phyloP scores from a whole-genome alignment of 1,140 invertebrate species.

The Drosophila subpulchrella region DNA sequence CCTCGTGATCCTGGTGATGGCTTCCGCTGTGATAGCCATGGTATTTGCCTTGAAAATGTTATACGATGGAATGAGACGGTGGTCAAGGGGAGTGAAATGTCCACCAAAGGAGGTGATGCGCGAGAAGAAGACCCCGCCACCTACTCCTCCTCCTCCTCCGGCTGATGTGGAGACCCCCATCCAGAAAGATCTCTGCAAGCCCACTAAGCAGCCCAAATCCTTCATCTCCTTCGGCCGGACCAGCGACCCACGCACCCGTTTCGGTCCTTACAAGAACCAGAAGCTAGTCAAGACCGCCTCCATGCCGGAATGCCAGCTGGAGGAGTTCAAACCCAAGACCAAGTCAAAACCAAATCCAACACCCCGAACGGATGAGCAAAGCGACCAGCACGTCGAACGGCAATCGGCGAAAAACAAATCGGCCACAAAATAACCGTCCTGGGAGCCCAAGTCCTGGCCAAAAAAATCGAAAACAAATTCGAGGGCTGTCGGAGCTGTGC shows the following conservation, averaged over 20 bases:
- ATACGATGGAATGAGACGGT: not conserved
- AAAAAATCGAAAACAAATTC: slow-evolving; percentile 67
- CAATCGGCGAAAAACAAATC: slow-evolving; percentile 8
- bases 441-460: slow-evolving; percentile 1
- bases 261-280: slow-evolving; percentile 17
- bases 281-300: slow-evolving; percentile 7
- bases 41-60: not conserved
- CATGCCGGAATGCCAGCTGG: not conserved
- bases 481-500: slow-evolving; percentile 56
- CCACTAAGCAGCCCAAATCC: slow-evolving; percentile 15
- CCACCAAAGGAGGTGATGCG: not conserved
- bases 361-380: slow-evolving; percentile 1
- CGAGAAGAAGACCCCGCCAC: not conserved
- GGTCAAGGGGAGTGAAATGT: not conserved
- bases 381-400: slow-evolving; percentile 7
- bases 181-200: not conserved
- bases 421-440: slow-evolving; percentile 25
- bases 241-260: not conserved
- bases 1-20: not conserved
- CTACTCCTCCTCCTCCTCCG: not conserved
- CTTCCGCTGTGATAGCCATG: slow-evolving; percentile 1
- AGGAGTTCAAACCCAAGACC: not conserved
- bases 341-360: slow-evolving; percentile 2
- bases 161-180: not conserved
- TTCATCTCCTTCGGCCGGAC: slow-evolving; percentile 26